Percentiles rank a stretch among this genome's conserved stretches.
These are phyloP conservation scores for Pitta sordida DNA, from an alignment of 2,113 vertebrate species.

Conservation along the genomic window DNA sequence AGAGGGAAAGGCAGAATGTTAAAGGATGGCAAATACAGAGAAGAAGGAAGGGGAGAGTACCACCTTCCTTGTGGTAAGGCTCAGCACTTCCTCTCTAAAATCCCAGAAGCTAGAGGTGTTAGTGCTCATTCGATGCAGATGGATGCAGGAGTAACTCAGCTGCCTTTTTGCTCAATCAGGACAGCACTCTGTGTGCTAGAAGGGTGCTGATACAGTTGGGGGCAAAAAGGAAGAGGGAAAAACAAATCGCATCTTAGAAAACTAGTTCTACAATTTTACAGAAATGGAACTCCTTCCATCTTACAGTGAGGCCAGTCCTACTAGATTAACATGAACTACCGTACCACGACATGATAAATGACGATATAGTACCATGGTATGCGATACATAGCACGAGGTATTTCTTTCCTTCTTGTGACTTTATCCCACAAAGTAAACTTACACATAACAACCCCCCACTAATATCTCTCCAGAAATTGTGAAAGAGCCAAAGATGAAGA, in stretches of 20 bases:
- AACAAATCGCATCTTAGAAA: constrained; percentile 10
- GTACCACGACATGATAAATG: not conserved
- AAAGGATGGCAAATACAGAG: not conserved
- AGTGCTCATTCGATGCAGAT: constrained; percentile 66
- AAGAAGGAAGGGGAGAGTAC: not conserved
- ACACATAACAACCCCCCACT: not conserved
- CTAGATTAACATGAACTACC: not conserved
- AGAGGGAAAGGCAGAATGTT: not conserved
- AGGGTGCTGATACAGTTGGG: constrained; percentile 28
- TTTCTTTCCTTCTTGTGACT: not conserved
- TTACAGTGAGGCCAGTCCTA: not conserved
- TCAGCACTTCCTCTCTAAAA: constrained; percentile 72
- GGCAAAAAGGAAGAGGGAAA: not conserved
- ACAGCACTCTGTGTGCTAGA: constrained; percentile 63
- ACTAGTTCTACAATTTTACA: not conserved
- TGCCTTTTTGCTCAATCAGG: constrained; percentile 65
- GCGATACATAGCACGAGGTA: not conserved
- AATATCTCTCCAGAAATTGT: not conserved
- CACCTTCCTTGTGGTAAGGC: constrained; percentile 70
- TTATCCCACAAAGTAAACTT: not conserved
- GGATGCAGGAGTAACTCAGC: constrained; percentile 73
- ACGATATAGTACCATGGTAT: not conserved
- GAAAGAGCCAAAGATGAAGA: not conserved
- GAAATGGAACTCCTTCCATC: not conserved
- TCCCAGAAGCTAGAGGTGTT: constrained; percentile 73